A percentile compares a stretch with the other conserved stretches of the same genome.
Conservation (phyloP, 2,113 vertebrate species). For the Actenoides hombroni region DNA sequence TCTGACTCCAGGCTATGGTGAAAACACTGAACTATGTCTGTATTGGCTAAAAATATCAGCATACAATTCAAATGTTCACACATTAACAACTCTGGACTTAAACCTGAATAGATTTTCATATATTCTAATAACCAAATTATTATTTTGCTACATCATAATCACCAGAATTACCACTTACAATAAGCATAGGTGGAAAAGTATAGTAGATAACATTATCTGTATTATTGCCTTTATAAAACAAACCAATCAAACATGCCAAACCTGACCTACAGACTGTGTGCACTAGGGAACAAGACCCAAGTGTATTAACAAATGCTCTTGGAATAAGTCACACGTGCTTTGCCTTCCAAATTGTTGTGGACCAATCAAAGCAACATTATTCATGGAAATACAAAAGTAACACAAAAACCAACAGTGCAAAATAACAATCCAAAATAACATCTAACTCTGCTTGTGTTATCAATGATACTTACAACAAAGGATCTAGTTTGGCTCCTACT, state of each 20-base stretch:
- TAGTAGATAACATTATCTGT: not conserved
- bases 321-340: not conserved
- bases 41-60: not conserved
- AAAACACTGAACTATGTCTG: not conserved
- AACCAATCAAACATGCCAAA: not conserved
- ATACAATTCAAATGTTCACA: not conserved
- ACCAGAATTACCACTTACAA: not conserved
- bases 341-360: not conserved
- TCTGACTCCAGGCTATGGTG: not conserved
- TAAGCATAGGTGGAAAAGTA: not conserved
- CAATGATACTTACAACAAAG: not conserved
- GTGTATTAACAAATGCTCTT: not conserved
- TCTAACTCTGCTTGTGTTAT: not conserved
- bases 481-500: not conserved
- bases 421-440: not conserved
- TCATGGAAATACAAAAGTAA: not conserved
- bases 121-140: not conserved
- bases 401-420: not conserved
- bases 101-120: not conserved
- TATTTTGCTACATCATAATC: not conserved
- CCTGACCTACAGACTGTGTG: rapidly evolving
- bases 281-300: not conserved
- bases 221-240: not conserved
- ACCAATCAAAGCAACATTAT: not conserved
- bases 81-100: not conserved